Base-by-base conservation (phyloP, 30 jellyfish, hydroid and myxozoan species). In the Aurelia sp. region DNA sequence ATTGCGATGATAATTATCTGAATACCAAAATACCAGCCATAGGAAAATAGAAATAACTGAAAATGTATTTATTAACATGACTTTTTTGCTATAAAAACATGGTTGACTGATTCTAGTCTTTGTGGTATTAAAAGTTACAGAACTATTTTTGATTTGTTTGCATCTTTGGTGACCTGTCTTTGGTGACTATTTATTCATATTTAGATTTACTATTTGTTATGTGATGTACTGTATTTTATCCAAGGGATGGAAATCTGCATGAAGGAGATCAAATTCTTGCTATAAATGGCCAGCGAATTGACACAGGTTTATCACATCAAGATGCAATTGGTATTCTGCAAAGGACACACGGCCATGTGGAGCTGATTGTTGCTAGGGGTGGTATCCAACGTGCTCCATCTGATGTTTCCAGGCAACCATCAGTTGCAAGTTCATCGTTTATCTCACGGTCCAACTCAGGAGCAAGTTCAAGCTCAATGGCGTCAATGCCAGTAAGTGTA, bases 211-310 rank as follows among this genome's bases (percentile, higher is more conserved):
- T 27, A 27, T 40, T 40, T 40, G 51, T 40, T 44, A 7, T 44
- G 55, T 8, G 13, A 44, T 44, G 13, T 9, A 44, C 3, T 40
- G 51, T 8, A 40, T 44, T 44, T 44, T 44, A 44, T 44, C 55
- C 52, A 63, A 93, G 98, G 74, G 97, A 93, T 63, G 98, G 98
- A 16, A 97, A 88, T 22, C 63, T 93, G 77, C 97, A 50, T 20
- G 98, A 88, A 68, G 92, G 96, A 3, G 98, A 93, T 74, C 98
- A 93, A 81, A 93, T 93, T 62, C 88, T 93, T 52, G 98, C 97
- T 15, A 93, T 93, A 48, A 93, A 93, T 81, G 98, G 97, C 30
- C 94, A 88, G 41, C 93, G 97, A 44, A 90, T 92, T 21, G 98
- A 92, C 67, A 79, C 93, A 6, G 98, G 93, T 13, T 40, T 89